These are phyloP conservation scores for Megalonaias nervosa DNA, from an alignment of 1,140 invertebrate species.

Conservation along the genomic window DNA sequence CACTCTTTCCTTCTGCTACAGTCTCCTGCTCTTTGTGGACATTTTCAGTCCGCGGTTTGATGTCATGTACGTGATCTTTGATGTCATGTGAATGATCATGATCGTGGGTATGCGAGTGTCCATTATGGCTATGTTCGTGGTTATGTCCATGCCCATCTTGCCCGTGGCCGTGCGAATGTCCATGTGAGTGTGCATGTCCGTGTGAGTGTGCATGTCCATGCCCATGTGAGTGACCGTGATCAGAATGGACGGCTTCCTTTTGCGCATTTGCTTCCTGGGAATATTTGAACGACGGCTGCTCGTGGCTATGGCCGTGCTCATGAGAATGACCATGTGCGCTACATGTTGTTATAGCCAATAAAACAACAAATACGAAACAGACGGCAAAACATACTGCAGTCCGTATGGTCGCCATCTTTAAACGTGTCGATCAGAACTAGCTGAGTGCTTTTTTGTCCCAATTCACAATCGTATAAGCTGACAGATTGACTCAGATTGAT, in stretches of 20 bases:
- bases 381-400: background rate
- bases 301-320: conserved; percentile 43
- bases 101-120: conserved; percentile 57
- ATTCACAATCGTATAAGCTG: too few relatives aligned
- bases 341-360: conserved; percentile 9
- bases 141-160: conserved; percentile 54
- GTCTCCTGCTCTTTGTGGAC: conserved; percentile 60
- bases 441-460: too few relatives aligned
- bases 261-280: conserved; percentile 73
- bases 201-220: conserved; percentile 41
- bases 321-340: conserved; percentile 35
- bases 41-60: conserved; percentile 30
- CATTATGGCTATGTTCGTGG: conserved; percentile 60
- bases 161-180: conserved; percentile 42
- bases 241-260: conserved; percentile 78
- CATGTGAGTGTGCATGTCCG: conserved; percentile 47
- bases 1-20: conserved; percentile 48
- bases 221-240: conserved; percentile 38
- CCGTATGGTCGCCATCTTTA: too few relatives aligned
- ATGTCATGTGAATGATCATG: conserved; percentile 54
- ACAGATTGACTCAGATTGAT: too few relatives aligned
- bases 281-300: conserved; percentile 61
- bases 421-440: too few relatives aligned
- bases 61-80: conserved; percentile 46
- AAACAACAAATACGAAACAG: conserved; percentile 7